Conservation (phyloP, 2,888 invertebrate species). For the Lobophora halterata region DNA sequence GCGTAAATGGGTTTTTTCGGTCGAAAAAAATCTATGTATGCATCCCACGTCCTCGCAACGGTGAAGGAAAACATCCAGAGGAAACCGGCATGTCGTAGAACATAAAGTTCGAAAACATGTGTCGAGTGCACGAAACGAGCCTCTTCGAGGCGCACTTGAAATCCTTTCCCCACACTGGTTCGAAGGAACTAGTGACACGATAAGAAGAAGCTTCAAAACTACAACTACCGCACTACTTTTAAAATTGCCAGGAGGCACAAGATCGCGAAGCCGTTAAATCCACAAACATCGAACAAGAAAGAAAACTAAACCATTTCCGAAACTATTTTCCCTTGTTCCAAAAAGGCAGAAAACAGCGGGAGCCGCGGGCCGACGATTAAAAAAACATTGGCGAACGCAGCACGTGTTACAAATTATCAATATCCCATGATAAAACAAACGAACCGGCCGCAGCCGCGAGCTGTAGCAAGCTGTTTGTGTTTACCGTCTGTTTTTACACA, state of each 20-base stretch:
- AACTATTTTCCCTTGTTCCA: conserved; percentile 45
- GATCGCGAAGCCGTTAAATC: conserved; percentile 16
- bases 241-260: conserved; percentile 2
- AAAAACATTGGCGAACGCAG: conserved; percentile 46
- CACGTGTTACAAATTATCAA: conserved; percentile 74
- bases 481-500: conserved; percentile 64
- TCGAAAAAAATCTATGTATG: no score
- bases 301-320: conserved; percentile 22
- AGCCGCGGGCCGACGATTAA: conserved; percentile 49
- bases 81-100: no score
- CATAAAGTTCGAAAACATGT: no score
- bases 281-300: conserved; percentile 22
- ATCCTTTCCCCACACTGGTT: no score
- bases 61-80: no score
- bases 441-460: conserved; percentile 23
- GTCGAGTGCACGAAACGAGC: no score
- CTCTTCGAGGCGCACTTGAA: no score
- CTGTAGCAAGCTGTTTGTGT: conserved; percentile 48
- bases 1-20: no score
- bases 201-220: no score
- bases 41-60: no score
- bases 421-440: conserved; percentile 79
- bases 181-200: no score
- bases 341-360: conserved; percentile 35
- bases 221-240: not conserved